These are phyloP conservation scores for Trichacis sp. DNA, from an alignment of 2,888 invertebrate genomes.

Conservation along the genomic window DNA sequence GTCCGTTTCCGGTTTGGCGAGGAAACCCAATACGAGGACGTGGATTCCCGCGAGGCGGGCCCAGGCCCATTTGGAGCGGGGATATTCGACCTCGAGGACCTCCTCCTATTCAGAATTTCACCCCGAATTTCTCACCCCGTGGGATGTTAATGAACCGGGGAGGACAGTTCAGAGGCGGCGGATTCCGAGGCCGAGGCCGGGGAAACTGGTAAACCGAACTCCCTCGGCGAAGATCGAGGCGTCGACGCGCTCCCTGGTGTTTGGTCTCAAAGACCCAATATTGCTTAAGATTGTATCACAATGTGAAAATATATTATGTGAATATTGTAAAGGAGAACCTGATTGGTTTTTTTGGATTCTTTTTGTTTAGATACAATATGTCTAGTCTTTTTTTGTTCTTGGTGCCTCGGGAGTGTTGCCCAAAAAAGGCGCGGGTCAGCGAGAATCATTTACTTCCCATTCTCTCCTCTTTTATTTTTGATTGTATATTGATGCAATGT, in stretches of 20 bases:
- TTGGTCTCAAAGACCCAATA: background rate
- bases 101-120: too few relatives aligned
- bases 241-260: too few relatives aligned
- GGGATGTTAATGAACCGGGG: slow-evolving; percentile 57
- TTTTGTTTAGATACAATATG: background rate
- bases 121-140: slow-evolving; percentile 52
- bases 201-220: slow-evolving; percentile 66
- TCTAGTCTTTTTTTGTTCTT: background rate
- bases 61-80: slow-evolving; percentile 68
- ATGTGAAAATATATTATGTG: background rate
- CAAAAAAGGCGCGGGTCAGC: too few relatives aligned
- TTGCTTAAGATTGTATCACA: background rate
- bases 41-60: slow-evolving; percentile 66
- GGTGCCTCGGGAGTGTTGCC: too few relatives aligned
- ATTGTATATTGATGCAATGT: too few relatives aligned
- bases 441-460: too few relatives aligned
- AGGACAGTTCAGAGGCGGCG: slow-evolving; percentile 61
- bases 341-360: background rate
- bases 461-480: too few relatives aligned
- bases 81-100: slow-evolving; percentile 55
- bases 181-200: slow-evolving; percentile 59
- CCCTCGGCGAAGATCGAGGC: slow-evolving; percentile 2
- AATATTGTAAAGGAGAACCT: background rate
- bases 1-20: slow-evolving; percentile 65
- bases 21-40: slow-evolving; percentile 66